Evolutionary conservation across 2,113 vertebrate genomes (phyloP).

Genomic region (Passerina amoena): DNA sequence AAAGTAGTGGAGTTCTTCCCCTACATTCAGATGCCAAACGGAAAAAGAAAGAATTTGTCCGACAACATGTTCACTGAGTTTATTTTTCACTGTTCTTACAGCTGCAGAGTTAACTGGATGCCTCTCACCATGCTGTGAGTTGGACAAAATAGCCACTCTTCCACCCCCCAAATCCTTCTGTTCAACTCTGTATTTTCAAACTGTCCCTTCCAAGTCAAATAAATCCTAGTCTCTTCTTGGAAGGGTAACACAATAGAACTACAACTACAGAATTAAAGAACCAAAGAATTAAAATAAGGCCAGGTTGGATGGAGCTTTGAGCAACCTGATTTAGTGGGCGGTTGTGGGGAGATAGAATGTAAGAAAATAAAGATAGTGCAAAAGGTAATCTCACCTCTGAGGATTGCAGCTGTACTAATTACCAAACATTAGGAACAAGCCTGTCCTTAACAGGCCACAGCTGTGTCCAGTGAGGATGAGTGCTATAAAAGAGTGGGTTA

Average conservation of each 20-base stretch:
- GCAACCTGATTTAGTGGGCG: not conserved
- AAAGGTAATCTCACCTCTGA: too few relatives aligned
- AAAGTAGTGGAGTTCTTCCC: not conserved
- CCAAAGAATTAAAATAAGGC: not conserved
- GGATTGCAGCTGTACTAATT: too few relatives aligned
- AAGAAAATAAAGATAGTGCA: too few relatives aligned
- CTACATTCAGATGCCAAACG: not conserved
- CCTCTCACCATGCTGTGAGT: not conserved
- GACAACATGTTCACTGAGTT: not conserved
- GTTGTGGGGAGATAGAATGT: too few relatives aligned
- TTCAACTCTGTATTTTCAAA: not conserved
- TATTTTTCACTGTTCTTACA: not conserved
- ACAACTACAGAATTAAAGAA: not conserved
- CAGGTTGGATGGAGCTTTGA: not conserved
- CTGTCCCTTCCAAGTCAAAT: not conserved
- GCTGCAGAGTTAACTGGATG: not conserved
- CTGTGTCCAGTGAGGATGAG: too few relatives aligned
- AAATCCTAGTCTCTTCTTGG: not conserved
- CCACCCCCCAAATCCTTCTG: not conserved
- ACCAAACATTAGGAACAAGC: too few relatives aligned
- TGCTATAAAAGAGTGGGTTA: too few relatives aligned
- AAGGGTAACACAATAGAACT: not conserved
- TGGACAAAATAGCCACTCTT: not conserved
- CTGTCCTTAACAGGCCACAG: too few relatives aligned
- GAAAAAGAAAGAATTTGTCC: not conserved